Evolutionary conservation across 2,113 vertebrate species (phyloP), one percentile per base, ranked within the genome.

Genomic region (Cryptotis parvus): DNA sequence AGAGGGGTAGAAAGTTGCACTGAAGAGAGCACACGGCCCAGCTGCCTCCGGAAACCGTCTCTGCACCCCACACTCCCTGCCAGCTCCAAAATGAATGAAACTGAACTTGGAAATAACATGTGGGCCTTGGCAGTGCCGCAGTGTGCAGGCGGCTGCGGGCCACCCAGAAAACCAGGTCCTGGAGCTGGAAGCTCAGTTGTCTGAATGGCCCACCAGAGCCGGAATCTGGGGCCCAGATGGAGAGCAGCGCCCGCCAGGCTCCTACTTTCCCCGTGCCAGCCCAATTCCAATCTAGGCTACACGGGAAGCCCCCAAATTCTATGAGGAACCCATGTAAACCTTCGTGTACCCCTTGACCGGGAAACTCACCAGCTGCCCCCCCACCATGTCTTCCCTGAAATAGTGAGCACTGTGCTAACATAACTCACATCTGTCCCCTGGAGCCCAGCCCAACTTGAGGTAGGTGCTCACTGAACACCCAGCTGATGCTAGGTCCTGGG

Each of bases 31-130:
- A 70, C 29, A 20, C 31, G 18, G 55, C 35, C 0, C 4, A 52
- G 31, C 12, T 63, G 49, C 69, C 15, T 29, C 41, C 35, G 26
- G 27, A 72, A 76, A 52, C 65, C 6, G 37, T 63, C 83, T 79
- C 69, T 16, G 0, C 61, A 61, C 20, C 49, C 55, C 65, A 37
- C 3, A 22, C 16, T 79, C 72, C 83, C 74, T 27, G 69, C 79
- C 84, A 93, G 49, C 52, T 33, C 14, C 65, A 69, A 69, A 87
- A 86, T 61, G 82, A 94, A 91, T 49, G 35, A 93, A 94, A 49
- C 61, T 66, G 87, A 43, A 58, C 84, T 77, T 90, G 82, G 66
- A 10, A 70, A 86, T 65, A 85, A 61, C 72, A 86, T 0, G 0
- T 31, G 4, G 63, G 55, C 33, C n/a, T 43, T 61, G 61, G 37